Base-by-base conservation (phyloP, 2,113 vertebrate genomes). In the Struthio camelus region DNA sequence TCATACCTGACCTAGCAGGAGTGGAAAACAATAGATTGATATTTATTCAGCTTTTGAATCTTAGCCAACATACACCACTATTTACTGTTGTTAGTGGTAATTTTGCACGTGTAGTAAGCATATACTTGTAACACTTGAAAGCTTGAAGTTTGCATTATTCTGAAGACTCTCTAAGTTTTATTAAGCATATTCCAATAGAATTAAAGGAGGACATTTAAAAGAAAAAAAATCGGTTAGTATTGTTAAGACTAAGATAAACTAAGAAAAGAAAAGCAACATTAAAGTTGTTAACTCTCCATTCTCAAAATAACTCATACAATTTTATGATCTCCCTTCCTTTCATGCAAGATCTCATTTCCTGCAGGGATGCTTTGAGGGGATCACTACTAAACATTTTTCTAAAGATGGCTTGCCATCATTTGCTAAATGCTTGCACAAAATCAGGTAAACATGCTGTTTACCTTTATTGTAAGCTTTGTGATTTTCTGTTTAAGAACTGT, bases 391-490 rank as follows among this genome's bases (percentile, higher is more conserved):
- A 56, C 1, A 3, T 89, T 97, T 91, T 64, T 76, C 78, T 91
- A 11, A 92, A 91, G 51, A 84, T 93, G 75, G n/a, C 24, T 25
- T 3, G 6, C 56, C 64, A 81, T 24, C 34, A 9, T 75, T 93
- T 95, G 59, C 80, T 94, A 85, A 79, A 62, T 70, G 32, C 61
- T n/a, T n/a, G n/a, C n/a, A n/a, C n/a, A n/a, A n/a, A n/a, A n/a
- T n/a, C n/a, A n/a, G n/a, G n/a, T n/a, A n/a, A n/a, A 82, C 36
- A 5, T 46, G 36, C 62, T 80, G 30, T 83, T 96, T 93, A 65
- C 79, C 15, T 86, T 53, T 65, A 18, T 27, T 80, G 66, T 77
- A 87, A 89, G 70, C 44, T 59, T 92, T 85, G 61, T 34, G 50
- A 32, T 78, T 95, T 91, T 87, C 72, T 42, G 44, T 53, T 72